Evolutionary conservation across 1,140 invertebrate species (phyloP).

Genomic region (Megalopta genalis): DNA sequence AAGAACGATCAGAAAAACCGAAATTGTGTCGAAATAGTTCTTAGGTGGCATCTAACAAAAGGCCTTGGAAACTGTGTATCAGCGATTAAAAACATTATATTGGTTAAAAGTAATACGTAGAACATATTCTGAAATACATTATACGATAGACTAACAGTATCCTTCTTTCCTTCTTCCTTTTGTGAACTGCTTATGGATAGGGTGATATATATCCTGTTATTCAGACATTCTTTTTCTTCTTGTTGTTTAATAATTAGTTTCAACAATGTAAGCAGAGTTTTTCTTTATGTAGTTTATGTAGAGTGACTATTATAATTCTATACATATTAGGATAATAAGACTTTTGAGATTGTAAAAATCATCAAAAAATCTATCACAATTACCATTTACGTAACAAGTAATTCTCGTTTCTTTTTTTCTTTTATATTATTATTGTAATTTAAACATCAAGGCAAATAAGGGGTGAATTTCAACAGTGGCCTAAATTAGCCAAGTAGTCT

Average conservation of each 20-base stretch:
- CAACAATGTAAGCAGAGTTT: constrained; percentile 74
- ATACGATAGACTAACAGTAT: constrained; percentile 51
- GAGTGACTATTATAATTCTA: constrained; percentile 78
- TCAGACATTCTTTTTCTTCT: constrained; percentile 24
- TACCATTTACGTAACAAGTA: constrained; percentile 81
- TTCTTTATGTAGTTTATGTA: constrained; percentile 61
- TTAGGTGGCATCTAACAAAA: constrained; percentile 56
- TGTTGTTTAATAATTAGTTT: constrained; percentile 58
- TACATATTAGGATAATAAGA: constrained; percentile 80
- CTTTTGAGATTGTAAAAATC: constrained; percentile 82
- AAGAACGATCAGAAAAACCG: constrained; percentile 35
- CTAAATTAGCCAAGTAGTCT: constrained; percentile 80
- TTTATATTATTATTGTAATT: constrained; percentile 80
- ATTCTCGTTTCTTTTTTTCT: constrained; percentile 72
- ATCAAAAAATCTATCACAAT: constrained; percentile 82
- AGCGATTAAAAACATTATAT: constrained; percentile 59
- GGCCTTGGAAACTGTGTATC: constrained; percentile 61
- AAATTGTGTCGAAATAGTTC: constrained; percentile 44
- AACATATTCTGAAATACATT: constrained; percentile 54
- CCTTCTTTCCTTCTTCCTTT: constrained; percentile 5
- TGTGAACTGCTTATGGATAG: constrained; percentile 57
- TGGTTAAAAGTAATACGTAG: constrained; percentile 57
- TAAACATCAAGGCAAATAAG: constrained; percentile 80
- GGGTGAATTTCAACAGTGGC: constrained; percentile 81
- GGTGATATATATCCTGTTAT: background rate